These are phyloP conservation scores for Erethizon dorsatum DNA, from an alignment of 2,797 vertebrate species.

Conservation along the genomic window DNA sequence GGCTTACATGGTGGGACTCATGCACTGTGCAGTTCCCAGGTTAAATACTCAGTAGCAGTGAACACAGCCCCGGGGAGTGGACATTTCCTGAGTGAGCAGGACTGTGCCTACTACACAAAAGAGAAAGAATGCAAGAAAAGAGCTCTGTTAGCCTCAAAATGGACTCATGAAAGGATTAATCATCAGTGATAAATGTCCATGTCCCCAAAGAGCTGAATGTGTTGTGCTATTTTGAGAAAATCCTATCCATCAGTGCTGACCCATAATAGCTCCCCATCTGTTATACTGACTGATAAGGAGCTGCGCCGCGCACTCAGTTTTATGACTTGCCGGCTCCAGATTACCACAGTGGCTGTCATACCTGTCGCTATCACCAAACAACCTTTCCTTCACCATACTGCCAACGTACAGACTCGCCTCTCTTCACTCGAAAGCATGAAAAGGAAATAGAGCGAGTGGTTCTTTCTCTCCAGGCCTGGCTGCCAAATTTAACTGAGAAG, in stretches of 20 bases:
- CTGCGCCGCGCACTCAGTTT: neutral
- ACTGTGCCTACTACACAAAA: neutral
- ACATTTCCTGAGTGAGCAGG: neutral
- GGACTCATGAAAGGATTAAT: conserved; percentile 75
- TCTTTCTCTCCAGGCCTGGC: neutral
- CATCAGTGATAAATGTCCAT: conserved; percentile 78
- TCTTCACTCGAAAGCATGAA: neutral
- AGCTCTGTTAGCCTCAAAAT: conserved; percentile 55
- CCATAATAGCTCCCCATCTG: conserved; percentile 75
- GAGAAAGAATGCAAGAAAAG: conserved; percentile 22
- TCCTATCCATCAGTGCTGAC: conserved; percentile 78
- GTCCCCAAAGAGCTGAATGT: conserved; percentile 57
- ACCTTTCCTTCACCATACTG: neutral
- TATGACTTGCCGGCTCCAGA: conserved; percentile 29
- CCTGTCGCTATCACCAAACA: neutral
- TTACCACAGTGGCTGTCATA: neutral
- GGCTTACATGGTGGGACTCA: neutral
- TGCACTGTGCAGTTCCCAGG: neutral
- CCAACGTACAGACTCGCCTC: neutral
- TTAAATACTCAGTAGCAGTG: neutral
- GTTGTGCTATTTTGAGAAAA: conserved; percentile 78
- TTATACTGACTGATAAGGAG: conserved; percentile 44
- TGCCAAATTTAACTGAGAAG: neutral
- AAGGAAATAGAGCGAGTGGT: neutral
- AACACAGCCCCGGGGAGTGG: neutral